Evolutionary conservation across 2,888 invertebrate genomes (phyloP).

Genomic region (Microctonus hyperodae): DNA sequence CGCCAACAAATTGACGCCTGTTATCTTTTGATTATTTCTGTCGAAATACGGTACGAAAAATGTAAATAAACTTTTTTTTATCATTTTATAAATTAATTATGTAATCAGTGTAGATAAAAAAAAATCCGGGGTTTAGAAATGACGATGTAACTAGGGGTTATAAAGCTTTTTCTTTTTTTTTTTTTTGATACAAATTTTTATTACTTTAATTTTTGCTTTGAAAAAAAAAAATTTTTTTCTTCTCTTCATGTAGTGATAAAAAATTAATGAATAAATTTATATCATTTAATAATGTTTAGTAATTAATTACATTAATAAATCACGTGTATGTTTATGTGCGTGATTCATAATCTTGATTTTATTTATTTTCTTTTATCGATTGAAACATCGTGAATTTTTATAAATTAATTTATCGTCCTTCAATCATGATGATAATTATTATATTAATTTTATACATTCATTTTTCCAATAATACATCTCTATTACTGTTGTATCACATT

Average conservation of each 20-base stretch:
- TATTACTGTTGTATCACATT: background rate
- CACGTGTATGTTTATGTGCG: background rate
- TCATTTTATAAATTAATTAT: background rate
- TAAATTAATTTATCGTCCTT: background rate
- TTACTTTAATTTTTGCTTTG: background rate
- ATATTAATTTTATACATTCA: too few relatives aligned
- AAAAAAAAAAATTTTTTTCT: background rate
- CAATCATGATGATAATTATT: too few relatives aligned
- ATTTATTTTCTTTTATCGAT: background rate
- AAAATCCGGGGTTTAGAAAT: background rate
- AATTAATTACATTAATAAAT: background rate
- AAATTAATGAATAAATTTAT: background rate
- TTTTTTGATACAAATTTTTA: background rate
- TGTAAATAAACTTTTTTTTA: background rate
- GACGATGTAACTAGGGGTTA: background rate
- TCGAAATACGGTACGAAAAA: background rate
- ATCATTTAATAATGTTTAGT: background rate
- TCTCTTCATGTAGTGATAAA: background rate
- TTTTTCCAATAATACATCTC: background rate
- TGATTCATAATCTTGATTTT: background rate
- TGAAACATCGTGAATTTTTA: background rate
- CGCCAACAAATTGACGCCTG: too few relatives aligned
- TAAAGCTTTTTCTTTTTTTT: background rate
- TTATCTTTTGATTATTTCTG: too few relatives aligned
- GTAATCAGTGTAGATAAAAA: background rate